Base-by-base conservation (phyloP, 1,140 invertebrate genomes). In the Drosophila sp. region DNA sequence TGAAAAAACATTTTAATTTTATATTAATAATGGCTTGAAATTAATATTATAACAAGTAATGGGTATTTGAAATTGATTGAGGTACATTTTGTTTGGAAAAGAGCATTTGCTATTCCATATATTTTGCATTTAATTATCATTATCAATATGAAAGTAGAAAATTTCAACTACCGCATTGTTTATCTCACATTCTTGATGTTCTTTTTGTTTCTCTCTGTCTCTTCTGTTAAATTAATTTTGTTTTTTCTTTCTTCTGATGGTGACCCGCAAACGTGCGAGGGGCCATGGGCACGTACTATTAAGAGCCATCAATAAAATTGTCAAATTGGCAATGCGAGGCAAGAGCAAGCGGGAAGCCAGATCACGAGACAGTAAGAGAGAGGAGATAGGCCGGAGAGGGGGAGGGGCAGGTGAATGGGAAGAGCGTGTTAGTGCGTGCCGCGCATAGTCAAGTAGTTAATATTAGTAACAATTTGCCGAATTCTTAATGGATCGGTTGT, bases 281-380 rank as follows among this genome's bases (percentile, higher is more conserved):
- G 79, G 58, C 76, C 72, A 87, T 83, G 72, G 65, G 72, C 83
- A 86, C 83, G 83, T 86, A 87, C 61, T 54, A 50, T 58, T 67
- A 35, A 44, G 35, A 64, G 60, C 69, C 83, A 79, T 87, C 83
- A 83, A 87, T 86, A 86, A 86, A 86, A 82, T 77, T 83, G 83
- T 86, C 83, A 86, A 87, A 87, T 86, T 86, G 79, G 83, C 83
- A 82, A 83, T 70, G 60, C 32, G 62, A 55, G 60, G 60, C 41
- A 56, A 33, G 47, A 38, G 56, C 35, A 55, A 25, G 55, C 54
- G 23, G 7, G 44, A 23, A 25, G 7, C 5, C 5, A 23, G 44
- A 47, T 47, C 17, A 47, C 23, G 23, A 5, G 23, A 23, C 17
- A 47, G 44, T 7, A 5, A 2, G 44, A 7, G 41, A 5, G 6